phyloP scores from a whole-genome alignment of 2,113 vertebrate genomes.

The Hydrolagus affinis region DNA sequence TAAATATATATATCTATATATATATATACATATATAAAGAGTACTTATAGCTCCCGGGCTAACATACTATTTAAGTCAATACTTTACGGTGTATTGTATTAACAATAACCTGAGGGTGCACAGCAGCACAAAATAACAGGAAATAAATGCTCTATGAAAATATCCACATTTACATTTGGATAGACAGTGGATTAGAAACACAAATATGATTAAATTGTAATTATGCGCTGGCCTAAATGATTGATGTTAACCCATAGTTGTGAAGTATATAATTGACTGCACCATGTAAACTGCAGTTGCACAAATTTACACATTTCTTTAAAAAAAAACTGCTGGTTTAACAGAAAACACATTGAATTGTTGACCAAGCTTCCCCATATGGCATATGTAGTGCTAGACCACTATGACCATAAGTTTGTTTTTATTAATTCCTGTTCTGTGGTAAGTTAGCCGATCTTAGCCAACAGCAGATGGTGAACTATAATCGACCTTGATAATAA shows the following conservation, averaged over 20 bases:
- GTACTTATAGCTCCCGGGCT: no score
- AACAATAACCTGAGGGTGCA: background rate
- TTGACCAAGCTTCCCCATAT: no score
- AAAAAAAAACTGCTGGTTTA: background rate
- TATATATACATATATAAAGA: no score
- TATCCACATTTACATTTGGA: background rate
- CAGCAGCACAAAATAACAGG: background rate
- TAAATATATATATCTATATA: no score
- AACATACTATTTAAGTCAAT: no score
- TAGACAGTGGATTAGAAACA: background rate
- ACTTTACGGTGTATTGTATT: background rate
- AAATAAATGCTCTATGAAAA: conserved; percentile 3
- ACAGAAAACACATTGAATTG: no score
- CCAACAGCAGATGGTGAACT: no score
- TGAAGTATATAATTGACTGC: background rate
- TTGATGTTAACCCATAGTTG: background rate
- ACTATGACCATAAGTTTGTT: no score
- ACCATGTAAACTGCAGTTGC: background rate
- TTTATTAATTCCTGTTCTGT: no score
- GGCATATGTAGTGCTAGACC: background rate
- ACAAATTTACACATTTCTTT: background rate
- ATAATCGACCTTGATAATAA: no score
- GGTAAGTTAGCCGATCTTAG: no score
- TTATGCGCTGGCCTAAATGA: background rate
- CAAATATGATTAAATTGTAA: background rate